These are phyloP conservation scores for Nycticryphes semicollaris DNA, from an alignment of 2,113 vertebrate genomes.

Conservation along the genomic window DNA sequence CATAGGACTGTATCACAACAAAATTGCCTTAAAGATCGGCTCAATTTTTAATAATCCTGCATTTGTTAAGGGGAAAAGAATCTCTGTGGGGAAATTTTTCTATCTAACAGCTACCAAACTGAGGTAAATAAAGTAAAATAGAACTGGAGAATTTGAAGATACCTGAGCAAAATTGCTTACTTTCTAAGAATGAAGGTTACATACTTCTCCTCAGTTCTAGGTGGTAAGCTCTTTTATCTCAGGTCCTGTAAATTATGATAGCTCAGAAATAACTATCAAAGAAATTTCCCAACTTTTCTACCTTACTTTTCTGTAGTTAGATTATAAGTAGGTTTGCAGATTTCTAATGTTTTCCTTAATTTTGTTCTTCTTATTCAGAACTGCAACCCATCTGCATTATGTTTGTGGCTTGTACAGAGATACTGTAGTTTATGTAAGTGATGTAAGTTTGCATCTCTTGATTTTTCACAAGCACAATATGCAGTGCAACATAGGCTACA, in stretches of 20 bases:
- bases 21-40: neutral
- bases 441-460: neutral
- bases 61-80: neutral
- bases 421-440: neutral
- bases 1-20: neutral
- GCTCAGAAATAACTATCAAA: neutral
- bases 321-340: neutral
- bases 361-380: neutral
- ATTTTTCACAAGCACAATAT: neutral
- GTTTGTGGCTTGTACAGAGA: neutral
- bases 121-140: neutral
- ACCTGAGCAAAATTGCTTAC: neutral
- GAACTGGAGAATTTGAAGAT: neutral
- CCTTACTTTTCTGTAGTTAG: neutral
- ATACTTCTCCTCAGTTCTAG: fast-evolving
- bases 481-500: neutral
- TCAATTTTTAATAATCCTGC: slow-evolving; percentile 20
- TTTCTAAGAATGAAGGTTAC: neutral
- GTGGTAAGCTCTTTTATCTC: neutral
- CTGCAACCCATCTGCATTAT: neutral
- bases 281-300: neutral
- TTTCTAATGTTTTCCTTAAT: neutral
- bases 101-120: neutral
- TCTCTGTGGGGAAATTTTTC: neutral
- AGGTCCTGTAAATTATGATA: neutral